Evolutionary conservation across 2,888 invertebrate genomes (phyloP), one percentile per base, ranked within the genome.

Genomic region (Theretra japonica): DNA sequence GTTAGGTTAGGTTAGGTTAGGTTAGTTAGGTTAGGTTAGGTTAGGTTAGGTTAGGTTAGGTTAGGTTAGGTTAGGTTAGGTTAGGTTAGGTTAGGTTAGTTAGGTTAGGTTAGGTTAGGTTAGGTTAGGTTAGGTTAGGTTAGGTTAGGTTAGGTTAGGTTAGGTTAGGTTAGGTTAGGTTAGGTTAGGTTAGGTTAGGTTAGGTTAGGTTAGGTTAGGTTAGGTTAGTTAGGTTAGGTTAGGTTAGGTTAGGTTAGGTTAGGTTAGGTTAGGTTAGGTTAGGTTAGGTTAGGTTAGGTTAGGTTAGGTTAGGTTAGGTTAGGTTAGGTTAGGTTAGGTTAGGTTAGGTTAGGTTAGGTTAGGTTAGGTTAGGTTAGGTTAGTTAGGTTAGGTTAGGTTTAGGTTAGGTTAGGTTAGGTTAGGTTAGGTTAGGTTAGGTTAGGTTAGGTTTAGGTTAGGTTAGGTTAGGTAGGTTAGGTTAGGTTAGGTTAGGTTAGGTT

Each of bases 151-250:
- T 74, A 73, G 74, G 74, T 74, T 73, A 73, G 75, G 75, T 74
- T 74, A 74, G 74, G 75, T 71, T 72, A 74, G 73, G 75, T 72
- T 74, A 74, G 74, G 77, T 77, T 73, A 75, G 77, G 75, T 77
- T 77, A 77, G 75, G 77, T 77, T 75, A 76, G 76, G 76, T 76
- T 76, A 76, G 75, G 76, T 77, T 73, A 75, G 75, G 77, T 75
- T 75, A 77, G 76, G 75, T 77, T 74, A 75, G 77, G 75, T 77
- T 76, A 75, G 75, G 77, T 76, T 75, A 75, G 76, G 77, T 48
- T 48, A 48, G 48, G 48, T 48, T 48, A 48, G 48, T 48, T 48
- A 48, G 48, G 48, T 48, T 48, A 48, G 48, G 48, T 48, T 48
- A 48, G 48, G 48, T 48, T 48, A 48, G 48, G 48, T 48, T 48